Base-by-base conservation (phyloP, 2,888 invertebrate genomes). In the Selenia dentaria region DNA sequence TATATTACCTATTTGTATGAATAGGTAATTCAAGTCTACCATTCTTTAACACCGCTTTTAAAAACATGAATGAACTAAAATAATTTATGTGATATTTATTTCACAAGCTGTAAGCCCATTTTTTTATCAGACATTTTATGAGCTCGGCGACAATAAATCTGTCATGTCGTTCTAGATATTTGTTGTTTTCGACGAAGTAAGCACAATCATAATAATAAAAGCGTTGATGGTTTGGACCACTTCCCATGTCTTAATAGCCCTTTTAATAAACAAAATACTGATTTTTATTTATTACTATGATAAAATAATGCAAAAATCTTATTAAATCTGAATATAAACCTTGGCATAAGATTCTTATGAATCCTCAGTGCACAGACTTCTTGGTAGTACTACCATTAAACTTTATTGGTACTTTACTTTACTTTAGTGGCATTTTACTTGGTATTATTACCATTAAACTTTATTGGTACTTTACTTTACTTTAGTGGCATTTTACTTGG, bases 171-270 rank as follows among this genome's bases (percentile, higher is more conserved):
- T 26, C 45, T 29, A 39, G 39, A 45, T 45, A 18, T 34, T 38
- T 28, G 39, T 39, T 39, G 39, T 39, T 45, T 39, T 39, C 34
- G 22, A 34, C 16, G 25, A 39, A 44, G 31, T 32, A 27, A 34
- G 29, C 34, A 11, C 26, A 12, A 20, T 33, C 44, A 28, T 45
- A 38, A 45, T 45, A 45, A 45, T 34, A 39, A 29, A 39, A 34
- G 28, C 38, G 37, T 45, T 34, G 45, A 28, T 38, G 12, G 27
- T 45, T 45, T 45, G 33, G 38, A 39, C 25, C 34, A 39, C 38
- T 45, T 45, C 34, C 34, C 38, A 22, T 18, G 26, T 14, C 6
- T 37, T 32, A 33, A 38, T 33, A 5, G 35, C 18, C 32, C 13
- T 25, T 36, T 27, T 10, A 1, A 11, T 27, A 18, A 14, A 26